These are phyloP conservation scores for Artibeus lituratus DNA, from an alignment of 2,797 vertebrate genomes.

Conservation along the genomic window DNA sequence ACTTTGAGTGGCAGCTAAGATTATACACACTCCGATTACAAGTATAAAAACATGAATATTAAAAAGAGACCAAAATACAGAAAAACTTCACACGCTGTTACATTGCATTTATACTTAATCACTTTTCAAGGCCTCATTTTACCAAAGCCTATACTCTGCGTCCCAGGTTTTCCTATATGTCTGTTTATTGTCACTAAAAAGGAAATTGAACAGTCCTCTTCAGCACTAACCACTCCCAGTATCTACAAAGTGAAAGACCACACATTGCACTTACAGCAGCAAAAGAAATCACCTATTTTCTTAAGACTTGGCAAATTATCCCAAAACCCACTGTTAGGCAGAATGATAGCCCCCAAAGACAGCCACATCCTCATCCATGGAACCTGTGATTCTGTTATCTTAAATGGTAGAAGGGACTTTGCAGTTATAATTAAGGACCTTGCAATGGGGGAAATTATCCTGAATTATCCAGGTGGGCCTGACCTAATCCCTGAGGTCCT, in stretches of 20 bases:
- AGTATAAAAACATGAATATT: not conserved
- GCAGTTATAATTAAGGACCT: not conserved
- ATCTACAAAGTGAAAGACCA: not conserved
- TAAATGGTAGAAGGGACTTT: not conserved
- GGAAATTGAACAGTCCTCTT: not conserved
- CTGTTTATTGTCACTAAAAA: not conserved
- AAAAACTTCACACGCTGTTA: not conserved
- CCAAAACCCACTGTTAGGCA: not conserved
- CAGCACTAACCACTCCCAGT: not conserved
- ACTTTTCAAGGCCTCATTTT: conserved; percentile 10
- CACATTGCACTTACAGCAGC: not conserved
- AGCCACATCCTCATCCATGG: not conserved
- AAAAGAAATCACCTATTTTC: conserved; percentile 12
- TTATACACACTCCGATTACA: not conserved
- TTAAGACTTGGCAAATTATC: conserved; percentile 8
- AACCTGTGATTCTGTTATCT: not conserved
- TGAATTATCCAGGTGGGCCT: not conserved
- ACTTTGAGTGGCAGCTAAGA: not conserved
- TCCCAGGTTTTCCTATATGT: not conserved
- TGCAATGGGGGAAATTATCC: not conserved
- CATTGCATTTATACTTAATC: not conserved
- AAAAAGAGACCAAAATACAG: conserved; percentile 22
- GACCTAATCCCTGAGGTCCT: not conserved
- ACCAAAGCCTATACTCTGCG: not conserved
- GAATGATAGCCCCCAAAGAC: not conserved